Base-by-base conservation (phyloP, 1,140 invertebrate species). In the Heterodera schachtii region DNA sequence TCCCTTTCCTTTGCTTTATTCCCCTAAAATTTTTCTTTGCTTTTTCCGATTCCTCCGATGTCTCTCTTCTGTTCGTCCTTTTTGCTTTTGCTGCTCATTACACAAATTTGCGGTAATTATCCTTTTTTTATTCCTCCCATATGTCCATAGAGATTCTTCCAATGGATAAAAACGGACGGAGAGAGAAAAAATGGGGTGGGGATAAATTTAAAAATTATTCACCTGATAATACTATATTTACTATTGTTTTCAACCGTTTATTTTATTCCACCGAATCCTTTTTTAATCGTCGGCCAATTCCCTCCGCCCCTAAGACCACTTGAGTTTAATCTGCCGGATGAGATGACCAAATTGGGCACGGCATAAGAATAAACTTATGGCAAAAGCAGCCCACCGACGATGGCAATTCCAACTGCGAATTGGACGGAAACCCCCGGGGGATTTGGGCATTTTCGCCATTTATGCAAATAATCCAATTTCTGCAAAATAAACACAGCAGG, bases 381-480 rank as follows among this genome's bases (percentile, higher is more conserved):
- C 57, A 46, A 70, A 70, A 21, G 47, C n/a, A 41, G n/a, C 43
- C n/a, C 16, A 41, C 21, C 31, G 9, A 31, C 49, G 49, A 52
- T 52, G 49, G 43, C 52, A 76, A 76, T 66, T n/a, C 41, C 52
- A 6, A 21, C 13, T 66, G 19, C 47, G 64, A 67, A 70, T 5
- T 52, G 41, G 49, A 78, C 31, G 31, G 41, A 44, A 69, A 46
- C 31, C 49, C 66, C 70, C 47, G 64, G 19, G 19, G 70, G 76
- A 60, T 60, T 60, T 16, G 16, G 13, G 13, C 57, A 60, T 60
- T 60, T 4, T 60, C 13, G 43, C 75, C 64, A 67, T 78, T 78
- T 78, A 78, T 78, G 76, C 76, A 78, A 78, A 78, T 78, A 78
- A 78, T 78, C 64, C 76, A 78, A 78, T 78, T 78, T 78, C 70